Base-by-base conservation (phyloP, 2,113 vertebrate species). In the Lepidothrix coronata region DNA sequence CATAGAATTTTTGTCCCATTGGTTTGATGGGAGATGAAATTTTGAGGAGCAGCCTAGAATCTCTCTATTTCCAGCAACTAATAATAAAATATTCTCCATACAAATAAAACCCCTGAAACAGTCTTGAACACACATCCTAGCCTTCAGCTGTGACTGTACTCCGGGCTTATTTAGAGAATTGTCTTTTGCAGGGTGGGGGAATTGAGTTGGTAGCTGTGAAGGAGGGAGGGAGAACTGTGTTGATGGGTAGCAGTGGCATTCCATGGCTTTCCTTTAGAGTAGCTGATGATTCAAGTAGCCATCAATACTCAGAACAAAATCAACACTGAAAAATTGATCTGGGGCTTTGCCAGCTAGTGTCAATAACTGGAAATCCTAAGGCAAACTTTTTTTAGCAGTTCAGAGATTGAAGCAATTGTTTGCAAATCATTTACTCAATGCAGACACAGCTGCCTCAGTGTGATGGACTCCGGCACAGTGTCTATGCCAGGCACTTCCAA, bases 381-480 rank as follows among this genome's bases (percentile, higher is more conserved):
- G 80, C 80, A 92, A 81, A 92, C 31, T 58, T 94, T 90, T 83
- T 78, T 75, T 49, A 70, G 66, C 62, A 70, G 76, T 81, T 92
- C 39, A 81, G 67, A 12, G 7, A 52, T 65, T 72, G 70, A 86
- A 86, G 52, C 79, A 68, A 39, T 87, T 87, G 65, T 84, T 92
- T 59, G 61, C 6, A 62, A 59, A 86, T 93, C 22, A 67, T 94
- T 91, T 91, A 55, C 43, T 88, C 43, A 8, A 2, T 84, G 85
- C 82, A 65, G 90, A 63, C 52, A 43, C 79, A 92, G 68, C 83
- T 93, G 88, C 55, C n/a, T 90, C 70, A 39, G 41, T 68, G 57
- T 86, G 54, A 84, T 91, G 73, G 83, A 90, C 87, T 88, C 65
- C 27, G 84, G 92, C 48, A 30, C 52, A 52, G 79, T 66, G 83